Conservation (phyloP, 2,113 vertebrate species). For the Coturnix japonica region DNA sequence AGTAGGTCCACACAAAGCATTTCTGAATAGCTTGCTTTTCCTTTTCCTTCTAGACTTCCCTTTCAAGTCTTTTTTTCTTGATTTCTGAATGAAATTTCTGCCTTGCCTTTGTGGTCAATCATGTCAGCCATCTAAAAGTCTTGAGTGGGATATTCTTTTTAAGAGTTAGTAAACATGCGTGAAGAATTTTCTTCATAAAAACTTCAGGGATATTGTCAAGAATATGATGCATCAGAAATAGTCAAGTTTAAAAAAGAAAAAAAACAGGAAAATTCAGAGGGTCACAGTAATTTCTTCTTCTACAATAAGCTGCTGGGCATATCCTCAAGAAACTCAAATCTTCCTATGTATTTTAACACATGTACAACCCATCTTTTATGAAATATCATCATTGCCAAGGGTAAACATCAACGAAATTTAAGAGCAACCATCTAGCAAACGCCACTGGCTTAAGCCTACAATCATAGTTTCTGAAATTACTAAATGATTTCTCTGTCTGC, state of each 20-base stretch:
- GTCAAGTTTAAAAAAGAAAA: neutral
- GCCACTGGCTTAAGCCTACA: neutral
- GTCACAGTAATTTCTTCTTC: neutral
- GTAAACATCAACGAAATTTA: neutral
- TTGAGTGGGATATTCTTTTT: slow-evolving; percentile 22
- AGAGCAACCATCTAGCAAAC: neutral
- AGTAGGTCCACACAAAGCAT: neutral
- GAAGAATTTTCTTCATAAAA: slow-evolving; percentile 58
- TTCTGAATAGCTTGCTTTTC: neutral
- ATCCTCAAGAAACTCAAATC: neutral
- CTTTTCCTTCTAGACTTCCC: slow-evolving; percentile 1
- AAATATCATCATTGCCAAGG: neutral
- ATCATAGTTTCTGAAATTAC: neutral
- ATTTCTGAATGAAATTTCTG: slow-evolving; percentile 64
- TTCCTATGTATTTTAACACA: neutral
- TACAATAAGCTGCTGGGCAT: neutral
- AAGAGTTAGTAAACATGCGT: slow-evolving; percentile 49
- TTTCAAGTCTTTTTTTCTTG: slow-evolving; percentile 48
- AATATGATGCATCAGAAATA: slow-evolving; percentile 55
- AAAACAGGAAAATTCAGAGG: neutral
- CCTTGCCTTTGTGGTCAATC: slow-evolving; percentile 38
- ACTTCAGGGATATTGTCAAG: slow-evolving; percentile 49
- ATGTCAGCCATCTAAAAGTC: slow-evolving; percentile 4
- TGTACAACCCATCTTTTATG: neutral
- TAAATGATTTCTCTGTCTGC: neutral